Evolutionary conservation across 2,888 invertebrate species (phyloP).

Genomic region (Anagyrus pseudococci): DNA sequence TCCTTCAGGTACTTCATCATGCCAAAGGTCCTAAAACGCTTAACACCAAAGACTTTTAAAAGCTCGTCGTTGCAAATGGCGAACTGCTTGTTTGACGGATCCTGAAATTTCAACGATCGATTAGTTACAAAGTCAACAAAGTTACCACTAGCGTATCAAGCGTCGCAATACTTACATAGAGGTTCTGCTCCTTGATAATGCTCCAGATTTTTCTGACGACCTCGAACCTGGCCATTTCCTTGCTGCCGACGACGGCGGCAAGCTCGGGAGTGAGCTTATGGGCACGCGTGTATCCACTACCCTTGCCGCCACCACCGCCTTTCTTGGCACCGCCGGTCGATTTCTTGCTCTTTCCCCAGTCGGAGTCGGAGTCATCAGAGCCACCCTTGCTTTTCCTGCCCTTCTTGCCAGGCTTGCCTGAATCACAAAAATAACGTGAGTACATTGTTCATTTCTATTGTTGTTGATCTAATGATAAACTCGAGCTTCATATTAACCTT

Average conservation of each 20-base stretch:
- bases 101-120: slow-evolving; percentile 64
- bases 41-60: slow-evolving; percentile 87
- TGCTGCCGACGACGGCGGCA: slow-evolving; percentile 83
- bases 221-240: slow-evolving; percentile 85
- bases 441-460: background rate
- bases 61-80: slow-evolving; percentile 93
- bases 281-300: slow-evolving; percentile 83
- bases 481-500: background rate
- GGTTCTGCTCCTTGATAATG: slow-evolving; percentile 85
- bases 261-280: slow-evolving; percentile 85
- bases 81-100: slow-evolving; percentile 93
- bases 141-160: no score
- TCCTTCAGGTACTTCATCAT: slow-evolving; percentile 97
- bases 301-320: slow-evolving; percentile 72
- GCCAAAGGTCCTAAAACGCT: slow-evolving; percentile 92
- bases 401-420: slow-evolving; percentile 58
- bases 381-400: slow-evolving; percentile 67
- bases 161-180: slow-evolving; percentile 71
- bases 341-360: slow-evolving; percentile 68
- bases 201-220: slow-evolving; percentile 91
- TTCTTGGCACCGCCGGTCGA: slow-evolving; percentile 65
- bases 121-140: no score
- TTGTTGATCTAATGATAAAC: slow-evolving; percentile 24
- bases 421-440: background rate
- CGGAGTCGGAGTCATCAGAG: slow-evolving; percentile 73